Evolutionary conservation across 2,797 vertebrate genomes (phyloP), one percentile per base, ranked within the genome.

Genomic region (Clarias platycephalus): DNA sequence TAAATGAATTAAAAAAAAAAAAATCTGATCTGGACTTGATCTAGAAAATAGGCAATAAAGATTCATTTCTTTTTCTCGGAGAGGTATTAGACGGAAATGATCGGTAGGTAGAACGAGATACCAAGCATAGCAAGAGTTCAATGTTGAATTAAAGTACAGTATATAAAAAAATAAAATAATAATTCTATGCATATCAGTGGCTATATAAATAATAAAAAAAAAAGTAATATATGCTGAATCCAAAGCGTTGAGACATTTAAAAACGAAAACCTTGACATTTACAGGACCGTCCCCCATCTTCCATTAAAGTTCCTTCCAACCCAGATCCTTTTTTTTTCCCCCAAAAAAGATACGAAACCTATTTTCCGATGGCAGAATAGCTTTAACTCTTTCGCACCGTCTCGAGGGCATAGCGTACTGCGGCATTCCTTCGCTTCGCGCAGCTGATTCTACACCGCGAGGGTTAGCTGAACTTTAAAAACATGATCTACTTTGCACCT

Each of bases 351-450:
- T 68, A 88, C 34, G 85, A 87, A 90, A 87, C 85, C 84, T 79
- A 86, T 89, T 90, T 89, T 84, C 86, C 84, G 86, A 85, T 79
- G 84, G 82, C 80, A 84, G 84, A 66, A 86, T 84, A 79, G 72
- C 68, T 86, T 81, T 70, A 89, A 88, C 82, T 80, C 49, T 53
- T 53, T 53, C 70, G 68, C 79, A 66, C 79, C 72, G 75, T 87
- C 89, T 89, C 82, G 83, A 89, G 88, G 86, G 88, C 77, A 84
- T 57, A 76, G 67, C 37, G 67, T 74, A 75, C 62, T 68, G 68
- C 20, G 44, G 76, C 74, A 67, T 37, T 80, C 67, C 83, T 82
- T 82, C 62, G 77, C 57, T 85, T 78, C 53, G 78, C 74, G 67
- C 63, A 60, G 44, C 80, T 80, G 71, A 37, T 20, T 63, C 62